Evolutionary conservation across 2,888 invertebrate genomes (phyloP).

Genomic region (Conomelus anceps): DNA sequence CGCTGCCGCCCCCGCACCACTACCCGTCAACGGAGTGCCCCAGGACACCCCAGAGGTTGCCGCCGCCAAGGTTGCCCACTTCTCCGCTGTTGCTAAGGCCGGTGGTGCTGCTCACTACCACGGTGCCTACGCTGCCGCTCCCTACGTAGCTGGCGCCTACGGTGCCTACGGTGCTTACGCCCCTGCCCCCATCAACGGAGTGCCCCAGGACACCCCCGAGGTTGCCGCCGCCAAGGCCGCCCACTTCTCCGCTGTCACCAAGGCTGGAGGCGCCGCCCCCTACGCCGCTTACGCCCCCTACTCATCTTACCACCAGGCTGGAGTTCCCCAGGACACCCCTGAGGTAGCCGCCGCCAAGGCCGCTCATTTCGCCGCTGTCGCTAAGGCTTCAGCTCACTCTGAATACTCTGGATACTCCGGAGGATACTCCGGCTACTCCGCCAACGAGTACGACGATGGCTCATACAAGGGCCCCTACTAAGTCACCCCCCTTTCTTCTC

Average conservation of each 20-base stretch:
- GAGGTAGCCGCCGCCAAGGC: slow-evolving; percentile 33
- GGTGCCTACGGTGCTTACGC: slow-evolving; percentile 19
- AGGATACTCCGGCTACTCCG: background rate
- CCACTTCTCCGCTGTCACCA: slow-evolving; percentile 19
- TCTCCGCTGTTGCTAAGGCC: slow-evolving; percentile 24
- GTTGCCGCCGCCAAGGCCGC: slow-evolving; percentile 31
- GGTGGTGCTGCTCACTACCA: slow-evolving; percentile 20
- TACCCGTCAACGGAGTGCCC: background rate
- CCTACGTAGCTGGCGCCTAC: slow-evolving; percentile 25
- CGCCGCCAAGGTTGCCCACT: slow-evolving; percentile 30
- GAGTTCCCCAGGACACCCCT: slow-evolving; percentile 31
- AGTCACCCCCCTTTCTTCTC: too few species aligned
- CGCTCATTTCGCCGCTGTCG: slow-evolving; percentile 31
- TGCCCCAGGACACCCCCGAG: slow-evolving; percentile 28
- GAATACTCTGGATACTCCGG: background rate
- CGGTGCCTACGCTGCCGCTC: slow-evolving; percentile 24
- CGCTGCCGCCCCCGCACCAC: slow-evolving; percentile 7
- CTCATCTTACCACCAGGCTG: slow-evolving; percentile 24
- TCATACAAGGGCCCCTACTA: background rate
- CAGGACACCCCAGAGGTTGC: slow-evolving; percentile 31
- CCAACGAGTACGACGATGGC: background rate
- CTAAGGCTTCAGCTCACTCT: slow-evolving; percentile 18
- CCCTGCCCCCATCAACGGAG: background rate
- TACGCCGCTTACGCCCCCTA: slow-evolving; percentile 29
- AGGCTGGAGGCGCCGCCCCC: slow-evolving; percentile 15